Evolutionary conservation across 2,113 vertebrate species (phyloP).

Genomic region (Syngnathus typhle): DNA sequence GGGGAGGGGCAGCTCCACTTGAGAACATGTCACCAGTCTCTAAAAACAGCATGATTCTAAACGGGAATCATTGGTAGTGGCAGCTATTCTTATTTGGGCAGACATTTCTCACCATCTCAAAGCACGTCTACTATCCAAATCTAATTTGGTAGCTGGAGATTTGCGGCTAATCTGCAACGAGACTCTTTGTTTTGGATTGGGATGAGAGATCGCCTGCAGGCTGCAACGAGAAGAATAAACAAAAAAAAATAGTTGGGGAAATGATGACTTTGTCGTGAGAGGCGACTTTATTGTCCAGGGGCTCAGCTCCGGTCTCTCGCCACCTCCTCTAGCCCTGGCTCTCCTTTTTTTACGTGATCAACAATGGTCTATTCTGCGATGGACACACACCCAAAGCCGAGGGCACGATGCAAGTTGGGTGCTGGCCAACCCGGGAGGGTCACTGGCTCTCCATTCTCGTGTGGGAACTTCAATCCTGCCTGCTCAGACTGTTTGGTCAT

Average conservation of each 20-base stretch:
- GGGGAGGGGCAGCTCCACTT: slow-evolving; percentile 14
- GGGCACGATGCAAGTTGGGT: slow-evolving; percentile 54
- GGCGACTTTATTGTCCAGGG: slow-evolving; percentile 21
- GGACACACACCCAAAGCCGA: slow-evolving; percentile 66
- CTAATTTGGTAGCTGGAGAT: slow-evolving; percentile 32
- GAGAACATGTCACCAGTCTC: slow-evolving; percentile 46
- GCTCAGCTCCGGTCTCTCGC: slow-evolving; percentile 4
- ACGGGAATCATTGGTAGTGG: slow-evolving; percentile 18
- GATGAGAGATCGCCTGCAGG: slow-evolving; percentile 1
- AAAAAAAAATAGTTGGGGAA: background rate
- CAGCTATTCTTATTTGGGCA: slow-evolving; percentile 24
- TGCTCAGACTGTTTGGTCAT: slow-evolving; percentile 13
- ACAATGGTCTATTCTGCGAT: slow-evolving; percentile 72
- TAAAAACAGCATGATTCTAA: slow-evolving; percentile 48
- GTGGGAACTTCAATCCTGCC: slow-evolving; percentile 39
- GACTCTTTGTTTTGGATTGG: slow-evolving; percentile 1
- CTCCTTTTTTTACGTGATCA: slow-evolving; percentile 54
- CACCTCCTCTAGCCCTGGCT: slow-evolving; percentile 34
- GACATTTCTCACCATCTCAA: slow-evolving; percentile 43
- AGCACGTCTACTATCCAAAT: slow-evolving; percentile 38
- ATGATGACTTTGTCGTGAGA: slow-evolving; percentile 8
- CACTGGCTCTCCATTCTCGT: slow-evolving; percentile 64
- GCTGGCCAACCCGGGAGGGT: slow-evolving; percentile 49
- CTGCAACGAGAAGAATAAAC: background rate
- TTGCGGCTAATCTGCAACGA: slow-evolving; percentile 34